A percentile compares a stretch with the other conserved stretches of the same genome.
Evolutionary conservation across 2,888 invertebrate species (phyloP).

Genomic region (Cepaea hortensis): DNA sequence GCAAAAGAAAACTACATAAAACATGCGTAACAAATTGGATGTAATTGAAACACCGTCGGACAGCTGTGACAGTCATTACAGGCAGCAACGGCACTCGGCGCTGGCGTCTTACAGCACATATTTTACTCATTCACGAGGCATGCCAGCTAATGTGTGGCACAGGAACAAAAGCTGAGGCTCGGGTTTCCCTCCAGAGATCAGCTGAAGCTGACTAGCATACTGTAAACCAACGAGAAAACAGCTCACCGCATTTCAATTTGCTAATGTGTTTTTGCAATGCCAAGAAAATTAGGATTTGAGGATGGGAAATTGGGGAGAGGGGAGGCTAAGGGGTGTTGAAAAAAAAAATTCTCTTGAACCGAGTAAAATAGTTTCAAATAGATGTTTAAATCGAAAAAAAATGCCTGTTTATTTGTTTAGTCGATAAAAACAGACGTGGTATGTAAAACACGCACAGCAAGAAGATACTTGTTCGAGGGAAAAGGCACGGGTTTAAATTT

Average conservation of each 20-base stretch:
- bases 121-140: constrained; percentile 4
- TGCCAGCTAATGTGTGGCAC: background rate
- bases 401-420: background rate
- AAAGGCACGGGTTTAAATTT: no score
- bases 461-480: no score
- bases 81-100: no score
- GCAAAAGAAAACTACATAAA: no score
- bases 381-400: background rate
- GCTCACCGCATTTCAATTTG: constrained; percentile 9
- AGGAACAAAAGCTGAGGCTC: background rate
- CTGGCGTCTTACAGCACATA: background rate
- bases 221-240: background rate
- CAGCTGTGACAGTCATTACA: no score
- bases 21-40: no score
- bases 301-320: background rate
- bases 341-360: no score
- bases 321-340: background rate
- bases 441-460: no score
- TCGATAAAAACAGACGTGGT: no score
- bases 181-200: constrained; percentile 3
- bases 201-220: background rate
- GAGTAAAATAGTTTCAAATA: background rate
- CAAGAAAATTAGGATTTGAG: background rate
- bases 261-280: constrained; percentile 27
- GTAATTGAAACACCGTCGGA: no score